Conservation (phyloP, 2,113 vertebrate species). For the Bos indicus region DNA sequence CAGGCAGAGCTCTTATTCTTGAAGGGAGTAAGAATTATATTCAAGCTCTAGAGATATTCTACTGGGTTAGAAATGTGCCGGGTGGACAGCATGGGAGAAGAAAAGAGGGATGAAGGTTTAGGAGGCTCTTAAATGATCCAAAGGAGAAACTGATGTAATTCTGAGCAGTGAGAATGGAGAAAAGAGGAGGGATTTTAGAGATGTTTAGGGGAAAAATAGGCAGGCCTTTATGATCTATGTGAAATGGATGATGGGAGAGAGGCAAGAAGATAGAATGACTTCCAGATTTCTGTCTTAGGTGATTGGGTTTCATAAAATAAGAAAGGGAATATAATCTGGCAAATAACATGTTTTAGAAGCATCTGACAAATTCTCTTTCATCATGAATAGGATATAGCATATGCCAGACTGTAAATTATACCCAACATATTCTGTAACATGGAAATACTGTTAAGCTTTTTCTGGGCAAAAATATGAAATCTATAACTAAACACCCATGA, state of each 20-base stretch:
- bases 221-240: background rate
- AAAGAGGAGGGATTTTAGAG: background rate
- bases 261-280: background rate
- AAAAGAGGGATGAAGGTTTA: background rate
- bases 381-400: background rate
- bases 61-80: background rate
- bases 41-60: background rate
- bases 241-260: background rate
- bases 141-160: background rate
- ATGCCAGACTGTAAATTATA: constrained; percentile 10
- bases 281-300: background rate
- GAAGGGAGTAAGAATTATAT: background rate
- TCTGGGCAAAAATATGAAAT: constrained; percentile 48
- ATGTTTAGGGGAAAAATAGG: background rate
- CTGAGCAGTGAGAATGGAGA: background rate
- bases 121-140: background rate
- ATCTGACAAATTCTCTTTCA: constrained; percentile 49
- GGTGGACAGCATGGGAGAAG: background rate
- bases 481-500: background rate
- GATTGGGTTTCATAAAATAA: background rate
- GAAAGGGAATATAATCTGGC: background rate
- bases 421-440: background rate
- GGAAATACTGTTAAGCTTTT: background rate
- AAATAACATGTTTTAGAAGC: constrained; percentile 7
- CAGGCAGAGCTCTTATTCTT: background rate